Base-by-base conservation (phyloP, 1,140 invertebrate genomes). In the Drosophila nasuta region DNA sequence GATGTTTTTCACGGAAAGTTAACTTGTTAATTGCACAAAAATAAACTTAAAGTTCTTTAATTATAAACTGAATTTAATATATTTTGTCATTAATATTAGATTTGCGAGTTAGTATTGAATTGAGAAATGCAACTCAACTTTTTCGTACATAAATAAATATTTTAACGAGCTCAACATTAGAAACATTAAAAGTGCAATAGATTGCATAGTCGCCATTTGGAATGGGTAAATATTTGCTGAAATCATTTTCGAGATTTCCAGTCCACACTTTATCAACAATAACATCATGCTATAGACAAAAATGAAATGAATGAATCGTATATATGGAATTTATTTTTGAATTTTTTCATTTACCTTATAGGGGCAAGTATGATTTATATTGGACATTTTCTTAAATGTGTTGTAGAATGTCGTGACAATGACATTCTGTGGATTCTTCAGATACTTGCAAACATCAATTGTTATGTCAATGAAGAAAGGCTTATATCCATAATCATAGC, bases 351-450 rank as follows among this genome's bases (percentile, higher is more conserved):
- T 77, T 33, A 88, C 83, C 41, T 68, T 4, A 15, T 51, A 78
- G 0, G 83, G 83, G 30, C 83, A 88, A 0, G 80, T 67, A 25
- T 87, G 82, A 46, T 87, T 88, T 1, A 75, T 0, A 25, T 87
- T 87, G 4, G 82, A 69, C n/a, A 7, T 48, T 11, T 64, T 13
- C 28, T 35, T 46, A n/a, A 74, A 68, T 0, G 33, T 13, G 1
- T 54, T 17, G 15, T 74, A 80, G 2, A 82, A 33, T 0, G 65
- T 0, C n/a, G 35, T 72, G 0, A 68, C 0, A 11, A 88, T 4
- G 0, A 54, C 48, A 52, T 82, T 62, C 1, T 15, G 38, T 7
- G 17, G 67, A 2, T 60, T 33, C 17, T 17, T 51, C 1, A 87
- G 43, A 30, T 71, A 82, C 8, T 20, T 25, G 17, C 83, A 87